phyloP scores from a whole-genome alignment of 1,140 invertebrate genomes.

The Polypedilum vanderplanki region DNA sequence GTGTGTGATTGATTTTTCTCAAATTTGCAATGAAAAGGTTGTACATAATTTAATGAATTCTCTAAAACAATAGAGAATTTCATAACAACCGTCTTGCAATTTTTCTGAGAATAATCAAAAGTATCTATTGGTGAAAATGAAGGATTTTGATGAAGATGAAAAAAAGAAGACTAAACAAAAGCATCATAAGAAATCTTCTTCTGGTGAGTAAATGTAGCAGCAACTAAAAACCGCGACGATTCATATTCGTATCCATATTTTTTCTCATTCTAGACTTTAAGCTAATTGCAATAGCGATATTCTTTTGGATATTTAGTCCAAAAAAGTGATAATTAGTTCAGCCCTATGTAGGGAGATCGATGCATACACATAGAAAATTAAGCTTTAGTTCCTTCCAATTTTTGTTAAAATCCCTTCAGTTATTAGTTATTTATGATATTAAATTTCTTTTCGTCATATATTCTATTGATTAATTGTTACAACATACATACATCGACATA shows the following conservation, averaged over 20 bases:
- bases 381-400: no score
- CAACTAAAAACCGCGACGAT: not conserved
- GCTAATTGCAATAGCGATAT: not conserved
- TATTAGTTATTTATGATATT: no score
- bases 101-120: no score
- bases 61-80: not conserved
- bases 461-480: no score
- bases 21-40: not conserved
- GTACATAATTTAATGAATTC: not conserved
- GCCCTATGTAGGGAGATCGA: not conserved
- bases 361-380: not conserved
- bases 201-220: not conserved
- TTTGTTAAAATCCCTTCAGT: no score
- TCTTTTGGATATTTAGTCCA: not conserved
- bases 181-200: not conserved
- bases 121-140: not conserved
- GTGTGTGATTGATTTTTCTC: not conserved
- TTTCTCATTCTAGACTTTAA: not conserved
- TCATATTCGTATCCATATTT: not conserved
- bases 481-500: no score
- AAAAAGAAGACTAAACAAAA: not conserved
- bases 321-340: not conserved
- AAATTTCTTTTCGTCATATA: no score
- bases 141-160: constrained; percentile 6
- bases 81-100: no score